Evolutionary conservation across 2,888 invertebrate species (phyloP), one percentile per base, ranked within the genome.

Genomic region (Drosophila mimetica): DNA sequence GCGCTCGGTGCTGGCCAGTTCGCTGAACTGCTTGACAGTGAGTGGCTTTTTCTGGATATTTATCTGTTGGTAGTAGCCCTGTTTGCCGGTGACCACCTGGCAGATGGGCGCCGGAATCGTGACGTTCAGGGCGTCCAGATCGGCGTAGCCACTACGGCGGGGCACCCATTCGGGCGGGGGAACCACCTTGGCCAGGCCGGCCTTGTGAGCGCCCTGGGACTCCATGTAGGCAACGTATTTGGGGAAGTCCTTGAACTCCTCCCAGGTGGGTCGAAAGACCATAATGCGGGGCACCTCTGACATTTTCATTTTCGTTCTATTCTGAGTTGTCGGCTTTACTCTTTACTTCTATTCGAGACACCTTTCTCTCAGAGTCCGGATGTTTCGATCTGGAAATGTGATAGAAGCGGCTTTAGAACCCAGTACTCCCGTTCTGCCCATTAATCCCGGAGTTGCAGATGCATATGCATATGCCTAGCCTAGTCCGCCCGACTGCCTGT

Each of bases 131-230:
- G 96, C 94, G 42, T 97, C 95, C 42, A 97, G 92, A 88, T 96
- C 94, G 77, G 95, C 93, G 90, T 98, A 98, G 0, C 97, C 98
- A 30, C 92, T 91, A 92, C 96, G 96, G 6, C 97, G 93, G 0
- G 99, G 97, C 7, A 96, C 94, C 98, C 99, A 99, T 92, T 99
- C 99, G 0, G 95, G 94, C 0, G 99, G 99, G 11, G 99, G 99
- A 75, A 99, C 97, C 55, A 99, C 96, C 94, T 99, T 98, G 0
- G 98, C 97, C 34, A 98, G 92, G 0, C 99, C 99, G 73, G 98
- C 98, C 91, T 97, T 97, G 89, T 99, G 97, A 0, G 99, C 99
- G 13, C 98, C 97, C 88, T 94, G 94, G 8, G 96, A 95, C 90
- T 99, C 99, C 95, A 99, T 99, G 87, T 96, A 96, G 71, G 95